Percentiles rank a stretch among this genome's conserved stretches.
Conservation (phyloP, 2,888 invertebrate species). For the Hypercompe scribonia region DNA sequence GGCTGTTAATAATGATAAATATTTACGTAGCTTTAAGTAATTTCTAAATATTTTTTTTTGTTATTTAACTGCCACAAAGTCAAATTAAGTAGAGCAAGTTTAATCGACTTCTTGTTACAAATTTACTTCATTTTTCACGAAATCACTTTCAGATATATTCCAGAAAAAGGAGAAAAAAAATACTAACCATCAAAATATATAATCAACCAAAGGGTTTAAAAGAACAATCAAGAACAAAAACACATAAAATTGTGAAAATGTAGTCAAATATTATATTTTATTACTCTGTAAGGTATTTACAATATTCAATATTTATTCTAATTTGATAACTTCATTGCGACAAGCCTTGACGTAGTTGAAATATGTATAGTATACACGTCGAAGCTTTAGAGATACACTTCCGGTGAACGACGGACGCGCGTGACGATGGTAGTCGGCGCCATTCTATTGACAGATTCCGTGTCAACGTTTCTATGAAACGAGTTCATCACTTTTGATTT, state of each 20-base stretch:
- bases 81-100: too few relatives aligned
- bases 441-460: conserved; percentile 57
- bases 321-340: conserved; percentile 9
- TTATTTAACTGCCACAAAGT: too few relatives aligned
- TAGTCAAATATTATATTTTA: background rate
- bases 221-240: background rate
- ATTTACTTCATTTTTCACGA: too few relatives aligned
- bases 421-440: conserved; percentile 52
- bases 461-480: conserved; percentile 12
- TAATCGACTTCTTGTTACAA: too few relatives aligned
- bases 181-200: background rate
- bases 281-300: background rate
- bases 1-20: too few relatives aligned
- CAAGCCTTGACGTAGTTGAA: background rate
- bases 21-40: too few relatives aligned
- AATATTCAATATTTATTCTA: background rate
- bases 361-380: conserved; percentile 2
- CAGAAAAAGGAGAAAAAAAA: too few relatives aligned
- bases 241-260: background rate
- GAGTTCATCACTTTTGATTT: background rate
- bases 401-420: conserved; percentile 44
- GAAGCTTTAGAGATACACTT: conserved; percentile 27
- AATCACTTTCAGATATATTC: too few relatives aligned
- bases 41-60: too few relatives aligned
- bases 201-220: background rate